Evolutionary conservation across 2,888 invertebrate genomes (phyloP), one percentile per base, ranked within the genome.

Genomic region (Panorpa germanica): DNA sequence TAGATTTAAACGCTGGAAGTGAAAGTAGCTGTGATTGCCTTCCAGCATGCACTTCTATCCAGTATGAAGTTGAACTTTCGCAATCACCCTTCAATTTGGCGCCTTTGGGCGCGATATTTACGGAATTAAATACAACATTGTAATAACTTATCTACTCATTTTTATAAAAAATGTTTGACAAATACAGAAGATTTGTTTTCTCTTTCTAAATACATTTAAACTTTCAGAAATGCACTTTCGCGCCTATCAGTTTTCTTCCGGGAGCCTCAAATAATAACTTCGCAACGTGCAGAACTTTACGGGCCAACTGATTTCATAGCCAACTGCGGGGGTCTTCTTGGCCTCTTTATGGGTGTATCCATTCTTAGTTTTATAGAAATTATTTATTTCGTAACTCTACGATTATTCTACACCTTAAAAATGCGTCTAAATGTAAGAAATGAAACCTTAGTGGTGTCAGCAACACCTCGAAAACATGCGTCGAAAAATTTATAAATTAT

Each of bases 1-100:
- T n/a, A n/a, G n/a, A n/a, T n/a, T n/a, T n/a, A n/a, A n/a, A n/a
- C n/a, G n/a, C n/a, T n/a, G n/a, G n/a, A 9, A 41, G 47, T 8
- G 31, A 34, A 19, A 47, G 47, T 25, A 46, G 54, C 6, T 71
- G 70, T 44, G 53, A 59, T 34, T 71, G 72, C 41, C 48, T 70
- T n/a, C 70, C 69, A 1, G 28, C 72, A 0, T 76, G 76, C 45
- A 72, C 71, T 1, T 70, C 74, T 1, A 61, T 76, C 24, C 64
- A 65, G 11, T 77, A 75, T 41, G 71, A 74, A 40, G 70, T 73
- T 0, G 75, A 75, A 46, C 70, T 68, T 1, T 75, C 76, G 0
- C 75, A 76, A 42, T 73, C 73, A 0, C 65, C 70, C 40, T 73
- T 65, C 38, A 63, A 70, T 39, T 71, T 67, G 61, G 53, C n/a